Percentiles rank a stretch among this genome's conserved stretches.
phyloP scores from a whole-genome alignment of 1,140 invertebrate genomes.

The Odontomachus brunneus region DNA sequence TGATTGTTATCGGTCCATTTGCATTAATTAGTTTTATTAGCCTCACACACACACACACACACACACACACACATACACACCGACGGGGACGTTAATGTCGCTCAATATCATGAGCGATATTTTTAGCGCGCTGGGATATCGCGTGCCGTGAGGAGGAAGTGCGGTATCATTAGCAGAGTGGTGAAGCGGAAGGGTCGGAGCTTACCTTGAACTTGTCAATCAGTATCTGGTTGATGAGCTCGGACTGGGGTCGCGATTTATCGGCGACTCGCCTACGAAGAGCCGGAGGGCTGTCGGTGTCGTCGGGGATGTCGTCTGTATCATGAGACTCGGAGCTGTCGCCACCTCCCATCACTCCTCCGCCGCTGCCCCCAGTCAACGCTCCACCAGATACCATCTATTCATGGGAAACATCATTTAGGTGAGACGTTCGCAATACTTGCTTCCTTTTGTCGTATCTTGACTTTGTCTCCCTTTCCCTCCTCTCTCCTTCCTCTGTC shows the following conservation, averaged over 20 bases:
- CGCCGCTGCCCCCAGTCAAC: slow-evolving; percentile 82
- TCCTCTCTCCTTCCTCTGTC: not conserved
- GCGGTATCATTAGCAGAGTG: not conserved
- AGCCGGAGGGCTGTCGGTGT: slow-evolving; percentile 87
- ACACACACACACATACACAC: too few species aligned
- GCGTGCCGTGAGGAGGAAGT: not conserved
- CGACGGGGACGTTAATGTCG: too few species aligned
- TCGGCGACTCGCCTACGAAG: slow-evolving; percentile 83
- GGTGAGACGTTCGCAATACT: slow-evolving; percentile 16
- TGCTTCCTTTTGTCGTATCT: not conserved
- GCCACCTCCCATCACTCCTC: slow-evolving; percentile 84
- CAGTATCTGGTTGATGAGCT: slow-evolving; percentile 87
- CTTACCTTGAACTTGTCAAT: slow-evolving; percentile 88
- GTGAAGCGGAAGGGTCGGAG: slow-evolving; percentile 28
- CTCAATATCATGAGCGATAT: not conserved
- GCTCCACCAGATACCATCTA: slow-evolving; percentile 86
- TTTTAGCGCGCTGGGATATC: not conserved
- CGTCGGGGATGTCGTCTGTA: slow-evolving; percentile 86
- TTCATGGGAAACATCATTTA: slow-evolving; percentile 60
- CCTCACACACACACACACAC: too few species aligned
- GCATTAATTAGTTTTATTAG: slow-evolving; percentile 5
- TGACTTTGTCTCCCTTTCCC: too few species aligned
- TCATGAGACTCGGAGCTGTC: slow-evolving; percentile 88
- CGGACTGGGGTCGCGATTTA: slow-evolving; percentile 87
- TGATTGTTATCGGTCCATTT: not conserved